phyloP scores from a whole-genome alignment of 2,113 vertebrate species.

The Paraplagusia blochii region DNA sequence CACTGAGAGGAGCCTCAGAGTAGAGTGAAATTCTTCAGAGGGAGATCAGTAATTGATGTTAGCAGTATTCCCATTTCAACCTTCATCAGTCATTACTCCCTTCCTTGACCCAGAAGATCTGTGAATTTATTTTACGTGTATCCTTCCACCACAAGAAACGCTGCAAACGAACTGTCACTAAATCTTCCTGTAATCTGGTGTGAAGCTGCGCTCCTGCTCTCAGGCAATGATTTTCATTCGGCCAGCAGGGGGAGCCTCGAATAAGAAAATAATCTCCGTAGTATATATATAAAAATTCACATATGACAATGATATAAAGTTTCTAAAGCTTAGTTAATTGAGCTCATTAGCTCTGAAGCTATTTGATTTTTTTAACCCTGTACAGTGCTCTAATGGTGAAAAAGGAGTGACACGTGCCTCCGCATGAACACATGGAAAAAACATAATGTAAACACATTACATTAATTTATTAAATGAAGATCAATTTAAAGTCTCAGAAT shows the following conservation, averaged over 20 bases:
- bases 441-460: no score
- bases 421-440: no score
- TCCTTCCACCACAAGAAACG: conserved; percentile 5
- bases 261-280: neutral
- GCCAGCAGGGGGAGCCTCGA: conserved; percentile 53
- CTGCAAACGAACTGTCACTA: conserved; percentile 66
- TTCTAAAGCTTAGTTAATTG: no score
- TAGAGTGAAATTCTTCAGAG: conserved; percentile 21
- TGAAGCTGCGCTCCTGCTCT: conserved; percentile 60
- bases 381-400: conserved; percentile 47
- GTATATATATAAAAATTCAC: no score
- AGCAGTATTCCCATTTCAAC: neutral
- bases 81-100: conserved; percentile 24
- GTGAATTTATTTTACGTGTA: conserved; percentile 1
- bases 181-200: conserved; percentile 86
- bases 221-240: conserved; percentile 78
- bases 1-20: conserved; percentile 14
- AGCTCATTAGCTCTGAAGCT: no score
- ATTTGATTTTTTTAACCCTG: conserved; percentile 15
- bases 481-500: no score
- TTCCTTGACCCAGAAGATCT: conserved; percentile 13
- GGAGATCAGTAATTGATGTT: no score
- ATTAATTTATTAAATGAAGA: no score
- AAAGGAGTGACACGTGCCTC: conserved; percentile 5
- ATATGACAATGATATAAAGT: no score